Conservation (phyloP, 92 coral and sea anemone genomes). For the Porites lobata region DNA sequence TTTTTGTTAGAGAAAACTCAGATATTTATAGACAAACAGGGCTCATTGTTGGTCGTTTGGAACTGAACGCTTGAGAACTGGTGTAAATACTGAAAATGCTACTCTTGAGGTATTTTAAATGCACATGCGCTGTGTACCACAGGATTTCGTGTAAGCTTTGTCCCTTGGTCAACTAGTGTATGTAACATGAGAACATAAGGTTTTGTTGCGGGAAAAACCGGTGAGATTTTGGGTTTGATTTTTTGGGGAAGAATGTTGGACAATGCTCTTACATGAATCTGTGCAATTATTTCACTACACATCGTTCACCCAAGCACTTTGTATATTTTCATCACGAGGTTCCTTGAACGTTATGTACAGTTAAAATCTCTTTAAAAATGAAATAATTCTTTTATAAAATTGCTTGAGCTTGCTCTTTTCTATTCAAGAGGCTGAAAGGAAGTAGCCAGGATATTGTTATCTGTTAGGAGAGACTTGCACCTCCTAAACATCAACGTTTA, state of each 20-base stretch:
- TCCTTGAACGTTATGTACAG: conserved; percentile 46
- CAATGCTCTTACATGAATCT: conserved; percentile 12
- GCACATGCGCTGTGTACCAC: conserved; percentile 30
- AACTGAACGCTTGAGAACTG: conserved; percentile 51
- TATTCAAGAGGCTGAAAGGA: conserved; percentile 5
- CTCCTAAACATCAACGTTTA: not conserved
- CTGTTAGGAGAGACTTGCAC: too few species aligned
- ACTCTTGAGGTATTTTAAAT: conserved; percentile 26
- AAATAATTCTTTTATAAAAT: conserved; percentile 33
- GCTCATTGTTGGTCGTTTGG: conserved; percentile 53
- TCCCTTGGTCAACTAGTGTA: conserved; percentile 1
- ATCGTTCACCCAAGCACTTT: conserved; percentile 50
- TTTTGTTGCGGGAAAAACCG: not conserved
- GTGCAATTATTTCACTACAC: conserved; percentile 37
- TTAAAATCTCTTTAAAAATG: conserved; percentile 33
- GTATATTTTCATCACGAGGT: conserved; percentile 41
- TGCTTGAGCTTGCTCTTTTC: conserved; percentile 19
- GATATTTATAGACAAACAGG: conserved; percentile 77
- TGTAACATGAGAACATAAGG: not conserved
- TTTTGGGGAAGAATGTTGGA: conserved; percentile 5
- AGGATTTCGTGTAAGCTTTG: conserved; percentile 21
- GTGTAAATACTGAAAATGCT: conserved; percentile 47
- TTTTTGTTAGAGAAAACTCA: conserved; percentile 75
- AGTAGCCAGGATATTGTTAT: not conserved
- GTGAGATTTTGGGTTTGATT: conserved; percentile 1